These are phyloP conservation scores for Calameuta filiformis DNA, from an alignment of 2,888 invertebrate species.

Conservation along the genomic window DNA sequence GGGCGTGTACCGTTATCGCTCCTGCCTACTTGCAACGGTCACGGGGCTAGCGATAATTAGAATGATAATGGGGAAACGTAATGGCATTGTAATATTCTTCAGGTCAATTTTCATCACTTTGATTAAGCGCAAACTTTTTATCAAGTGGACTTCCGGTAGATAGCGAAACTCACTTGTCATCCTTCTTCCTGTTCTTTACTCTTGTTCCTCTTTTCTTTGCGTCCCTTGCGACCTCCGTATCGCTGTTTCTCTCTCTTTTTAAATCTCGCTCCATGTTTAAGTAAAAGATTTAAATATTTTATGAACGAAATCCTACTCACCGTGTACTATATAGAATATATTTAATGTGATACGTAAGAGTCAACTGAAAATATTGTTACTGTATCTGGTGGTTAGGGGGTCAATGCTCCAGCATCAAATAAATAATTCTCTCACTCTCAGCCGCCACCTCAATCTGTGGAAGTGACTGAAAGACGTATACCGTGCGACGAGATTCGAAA, in stretches of 20 bases:
- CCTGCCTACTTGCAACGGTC: constrained; percentile 6
- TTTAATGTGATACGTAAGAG: no score
- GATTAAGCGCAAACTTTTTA: neutral
- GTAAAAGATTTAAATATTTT: no score
- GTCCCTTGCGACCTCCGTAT: neutral
- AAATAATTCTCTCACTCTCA: neutral
- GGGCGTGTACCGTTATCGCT: neutral
- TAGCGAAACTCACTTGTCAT: neutral
- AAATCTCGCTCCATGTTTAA: no score
- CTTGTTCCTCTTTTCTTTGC: neutral
- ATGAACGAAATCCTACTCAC: no score
- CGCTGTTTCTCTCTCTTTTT: neutral
- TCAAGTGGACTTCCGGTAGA: neutral
- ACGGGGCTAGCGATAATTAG: constrained; percentile 40
- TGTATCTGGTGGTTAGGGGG: no score
- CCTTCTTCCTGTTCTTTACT: neutral
- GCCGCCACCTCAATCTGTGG: neutral
- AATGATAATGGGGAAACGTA: constrained; percentile 17
- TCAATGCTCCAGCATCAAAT: no score
- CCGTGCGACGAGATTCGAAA: neutral
- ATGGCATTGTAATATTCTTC: neutral
- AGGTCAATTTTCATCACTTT: neutral
- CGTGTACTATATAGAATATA: no score
- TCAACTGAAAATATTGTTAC: no score
- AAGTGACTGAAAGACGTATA: neutral